Conservation (phyloP, 2,113 vertebrate species). For the Oncorhynchus masou region DNA sequence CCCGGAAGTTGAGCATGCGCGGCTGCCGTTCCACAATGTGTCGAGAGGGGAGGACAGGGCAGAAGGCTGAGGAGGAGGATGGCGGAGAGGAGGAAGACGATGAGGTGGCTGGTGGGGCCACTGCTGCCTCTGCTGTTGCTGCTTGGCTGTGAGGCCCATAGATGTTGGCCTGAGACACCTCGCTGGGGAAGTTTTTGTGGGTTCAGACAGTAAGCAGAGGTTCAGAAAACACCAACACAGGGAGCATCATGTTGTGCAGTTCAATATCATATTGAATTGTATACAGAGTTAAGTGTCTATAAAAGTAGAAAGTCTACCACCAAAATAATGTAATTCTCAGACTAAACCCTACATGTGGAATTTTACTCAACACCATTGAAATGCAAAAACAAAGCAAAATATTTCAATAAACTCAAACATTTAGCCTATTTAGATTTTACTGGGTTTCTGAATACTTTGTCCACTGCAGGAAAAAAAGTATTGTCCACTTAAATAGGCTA, state of each 20-base stretch:
- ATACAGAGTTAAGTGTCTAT: too few species aligned
- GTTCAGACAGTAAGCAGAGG: background rate
- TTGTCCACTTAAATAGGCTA: too few species aligned
- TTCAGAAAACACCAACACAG: background rate
- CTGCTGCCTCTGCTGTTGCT: constrained; percentile 41
- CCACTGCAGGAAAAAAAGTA: too few species aligned
- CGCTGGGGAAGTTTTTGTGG: constrained; percentile 81
- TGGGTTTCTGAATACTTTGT: too few species aligned
- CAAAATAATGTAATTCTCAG: too few species aligned
- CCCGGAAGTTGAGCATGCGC: constrained; percentile 93
- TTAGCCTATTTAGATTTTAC: too few species aligned
- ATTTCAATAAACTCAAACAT: too few species aligned
- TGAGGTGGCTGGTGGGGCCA: constrained; percentile 54
- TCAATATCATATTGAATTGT: too few species aligned
- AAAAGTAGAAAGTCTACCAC: too few species aligned
- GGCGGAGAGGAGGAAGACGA: constrained; percentile 62
- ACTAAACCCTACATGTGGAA: too few species aligned
- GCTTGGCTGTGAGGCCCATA: constrained; percentile 65
- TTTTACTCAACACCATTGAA: too few species aligned
- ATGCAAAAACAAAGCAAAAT: too few species aligned
- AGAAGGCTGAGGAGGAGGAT: constrained; percentile 81
- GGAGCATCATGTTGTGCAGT: background rate
- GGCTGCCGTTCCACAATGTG: constrained; percentile 93
- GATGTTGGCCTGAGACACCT: constrained; percentile 76
- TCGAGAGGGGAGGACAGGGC: constrained; percentile 83